phyloP scores from a whole-genome alignment of 2,113 vertebrate species.

The Vanacampus margaritifer region DNA sequence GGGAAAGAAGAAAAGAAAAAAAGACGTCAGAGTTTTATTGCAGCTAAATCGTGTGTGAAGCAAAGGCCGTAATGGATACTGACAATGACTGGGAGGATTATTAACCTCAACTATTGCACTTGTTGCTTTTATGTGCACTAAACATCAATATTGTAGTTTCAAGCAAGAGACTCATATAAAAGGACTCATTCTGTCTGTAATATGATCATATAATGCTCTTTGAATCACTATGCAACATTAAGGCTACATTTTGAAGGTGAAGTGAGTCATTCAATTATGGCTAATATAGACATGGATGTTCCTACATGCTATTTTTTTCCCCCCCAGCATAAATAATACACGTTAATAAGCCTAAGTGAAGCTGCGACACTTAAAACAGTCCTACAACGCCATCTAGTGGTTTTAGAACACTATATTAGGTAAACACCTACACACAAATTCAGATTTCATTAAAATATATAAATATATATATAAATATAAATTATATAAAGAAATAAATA shows the following conservation, averaged over 20 bases:
- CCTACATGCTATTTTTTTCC: background rate
- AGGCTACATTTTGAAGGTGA: background rate
- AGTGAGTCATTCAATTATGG: background rate
- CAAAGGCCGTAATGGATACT: conserved; percentile 81
- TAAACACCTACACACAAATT: background rate
- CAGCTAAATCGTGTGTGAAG: conserved; percentile 86
- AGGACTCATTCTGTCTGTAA: background rate
- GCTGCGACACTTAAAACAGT: background rate
- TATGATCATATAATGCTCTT: too few species aligned
- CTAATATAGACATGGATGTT: background rate
- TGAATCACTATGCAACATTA: background rate
- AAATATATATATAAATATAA: too few species aligned
- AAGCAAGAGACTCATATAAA: background rate
- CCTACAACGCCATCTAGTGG: conserved; percentile 48
- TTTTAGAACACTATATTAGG: background rate
- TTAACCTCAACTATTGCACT: conserved; percentile 79
- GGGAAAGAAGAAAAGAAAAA: conserved; percentile 78
- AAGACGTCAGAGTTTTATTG: conserved; percentile 87
- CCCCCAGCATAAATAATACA: background rate
- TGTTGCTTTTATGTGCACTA: conserved; percentile 55
- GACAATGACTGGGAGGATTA: conserved; percentile 84
- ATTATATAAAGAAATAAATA: too few species aligned
- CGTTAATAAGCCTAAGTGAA: background rate
- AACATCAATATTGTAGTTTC: conserved; percentile 17
- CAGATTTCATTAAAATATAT: too few species aligned